Percentiles rank a stretch among this genome's conserved stretches.
These are phyloP conservation scores for Macaca nemestrina DNA, from an alignment of 2,113 vertebrate genomes.

Conservation along the genomic window DNA sequence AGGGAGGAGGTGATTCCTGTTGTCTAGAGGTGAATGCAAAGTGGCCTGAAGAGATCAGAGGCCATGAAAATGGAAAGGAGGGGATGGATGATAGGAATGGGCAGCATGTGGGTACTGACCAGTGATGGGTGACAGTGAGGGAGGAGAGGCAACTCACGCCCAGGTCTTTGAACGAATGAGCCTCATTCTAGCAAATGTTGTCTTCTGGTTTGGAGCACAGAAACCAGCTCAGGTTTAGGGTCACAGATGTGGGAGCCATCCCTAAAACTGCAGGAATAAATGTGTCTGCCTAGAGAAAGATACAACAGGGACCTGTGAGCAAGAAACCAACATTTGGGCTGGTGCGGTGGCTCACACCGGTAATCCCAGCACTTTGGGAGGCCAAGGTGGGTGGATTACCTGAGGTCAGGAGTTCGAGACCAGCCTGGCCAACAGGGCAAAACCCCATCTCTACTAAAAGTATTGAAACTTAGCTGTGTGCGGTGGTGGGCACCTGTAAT, in stretches of 20 bases:
- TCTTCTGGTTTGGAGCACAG: neutral
- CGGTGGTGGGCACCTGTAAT: no score
- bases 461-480: no score
- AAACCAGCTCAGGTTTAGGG: neutral
- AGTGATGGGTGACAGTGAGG: neutral
- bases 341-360: rapidly evolving
- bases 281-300: neutral
- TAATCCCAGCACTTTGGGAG: no score
- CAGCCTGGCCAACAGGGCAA: no score
- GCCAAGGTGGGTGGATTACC: no score
- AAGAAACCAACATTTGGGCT: neutral
- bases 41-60: neutral
- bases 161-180: neutral
- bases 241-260: neutral
- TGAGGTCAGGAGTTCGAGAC: no score
- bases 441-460: no score
- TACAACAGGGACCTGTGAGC: neutral
- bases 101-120: neutral
- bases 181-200: neutral
- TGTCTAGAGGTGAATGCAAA: neutral
- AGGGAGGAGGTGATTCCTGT: neutral
- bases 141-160: neutral
- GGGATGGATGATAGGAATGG: neutral
- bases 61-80: neutral
- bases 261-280: neutral